These are phyloP conservation scores for Folsomia candida DNA, from an alignment of 2,888 invertebrate genomes.

Conservation along the genomic window DNA sequence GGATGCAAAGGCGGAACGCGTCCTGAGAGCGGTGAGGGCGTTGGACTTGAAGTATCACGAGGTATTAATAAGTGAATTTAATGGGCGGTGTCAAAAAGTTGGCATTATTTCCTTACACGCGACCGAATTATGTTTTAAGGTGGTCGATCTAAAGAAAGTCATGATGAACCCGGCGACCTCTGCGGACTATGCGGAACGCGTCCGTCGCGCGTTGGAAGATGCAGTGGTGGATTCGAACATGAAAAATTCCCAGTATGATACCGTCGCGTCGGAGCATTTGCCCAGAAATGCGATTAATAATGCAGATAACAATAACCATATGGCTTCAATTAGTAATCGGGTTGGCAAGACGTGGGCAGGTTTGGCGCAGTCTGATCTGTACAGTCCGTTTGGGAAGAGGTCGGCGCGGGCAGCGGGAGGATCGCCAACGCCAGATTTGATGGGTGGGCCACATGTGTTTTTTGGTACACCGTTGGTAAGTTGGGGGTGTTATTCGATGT, in stretches of 20 bases:
- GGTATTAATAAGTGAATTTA: neutral
- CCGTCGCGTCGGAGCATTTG: too few relatives aligned
- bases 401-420: too few relatives aligned
- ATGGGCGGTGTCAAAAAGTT: neutral
- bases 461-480: neutral
- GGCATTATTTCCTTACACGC: too few relatives aligned
- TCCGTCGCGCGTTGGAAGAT: slow-evolving; percentile 12
- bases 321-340: too few relatives aligned
- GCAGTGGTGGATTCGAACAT: slow-evolving; percentile 6
- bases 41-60: slow-evolving; percentile 16
- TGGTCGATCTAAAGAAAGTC: slow-evolving; percentile 9
- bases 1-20: slow-evolving; percentile 4
- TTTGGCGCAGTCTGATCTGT: neutral
- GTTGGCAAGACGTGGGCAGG: neutral
- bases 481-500: too few relatives aligned
- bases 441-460: neutral
- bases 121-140: neutral
- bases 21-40: slow-evolving; percentile 3
- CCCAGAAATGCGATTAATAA: too few relatives aligned
- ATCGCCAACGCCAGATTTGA: too few relatives aligned
- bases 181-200: slow-evolving; percentile 13
- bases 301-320: too few relatives aligned
- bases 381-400: neutral
- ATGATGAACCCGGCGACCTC: slow-evolving; percentile 14
- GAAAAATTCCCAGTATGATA: too few relatives aligned